Percentiles rank a stretch among this genome's conserved stretches.
phyloP scores from a whole-genome alignment of 2,888 invertebrate genomes.

The Odontomyia ornata region DNA sequence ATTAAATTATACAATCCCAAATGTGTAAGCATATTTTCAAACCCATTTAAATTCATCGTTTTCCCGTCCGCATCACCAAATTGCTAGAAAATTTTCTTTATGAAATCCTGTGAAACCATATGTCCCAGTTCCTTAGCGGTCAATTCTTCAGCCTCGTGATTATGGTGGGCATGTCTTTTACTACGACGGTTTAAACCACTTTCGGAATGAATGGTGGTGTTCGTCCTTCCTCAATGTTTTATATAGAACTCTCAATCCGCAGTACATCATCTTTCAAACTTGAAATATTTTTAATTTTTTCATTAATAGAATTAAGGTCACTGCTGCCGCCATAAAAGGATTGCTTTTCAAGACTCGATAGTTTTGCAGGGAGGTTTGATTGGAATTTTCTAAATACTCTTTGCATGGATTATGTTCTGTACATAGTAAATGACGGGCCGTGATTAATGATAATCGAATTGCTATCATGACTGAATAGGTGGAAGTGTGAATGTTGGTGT shows the following conservation, averaged over 20 bases:
- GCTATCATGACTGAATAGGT: no score
- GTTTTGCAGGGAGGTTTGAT: conserved; percentile 50
- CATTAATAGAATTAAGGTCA: conserved; percentile 58
- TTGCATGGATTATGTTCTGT: conserved; percentile 79
- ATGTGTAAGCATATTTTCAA: conserved; percentile 72
- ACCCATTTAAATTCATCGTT: conserved; percentile 73
- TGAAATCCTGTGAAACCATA: no score
- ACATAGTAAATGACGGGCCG: conserved; percentile 75
- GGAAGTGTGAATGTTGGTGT: no score
- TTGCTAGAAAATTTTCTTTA: no score
- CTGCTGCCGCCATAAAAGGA: conserved; percentile 50
- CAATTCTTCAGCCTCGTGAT: conserved; percentile 53
- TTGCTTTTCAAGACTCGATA: conserved; percentile 43
- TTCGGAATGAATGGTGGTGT: conserved; percentile 26
- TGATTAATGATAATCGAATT: no score
- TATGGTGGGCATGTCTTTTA: conserved; percentile 60
- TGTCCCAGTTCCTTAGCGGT: conserved; percentile 55
- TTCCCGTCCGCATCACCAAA: conserved; percentile 66
- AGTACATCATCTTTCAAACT: conserved; percentile 52
- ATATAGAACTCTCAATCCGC: conserved; percentile 52
- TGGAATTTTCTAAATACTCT: conserved; percentile 59
- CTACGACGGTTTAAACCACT: conserved; percentile 28
- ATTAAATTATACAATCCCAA: conserved; percentile 68
- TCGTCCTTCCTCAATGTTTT: conserved; percentile 52
- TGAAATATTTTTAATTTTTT: conserved; percentile 51